A percentile compares a stretch with the other conserved stretches of the same genome.
Evolutionary conservation across 2,888 invertebrate species (phyloP).

Genomic region (Labia minor): DNA sequence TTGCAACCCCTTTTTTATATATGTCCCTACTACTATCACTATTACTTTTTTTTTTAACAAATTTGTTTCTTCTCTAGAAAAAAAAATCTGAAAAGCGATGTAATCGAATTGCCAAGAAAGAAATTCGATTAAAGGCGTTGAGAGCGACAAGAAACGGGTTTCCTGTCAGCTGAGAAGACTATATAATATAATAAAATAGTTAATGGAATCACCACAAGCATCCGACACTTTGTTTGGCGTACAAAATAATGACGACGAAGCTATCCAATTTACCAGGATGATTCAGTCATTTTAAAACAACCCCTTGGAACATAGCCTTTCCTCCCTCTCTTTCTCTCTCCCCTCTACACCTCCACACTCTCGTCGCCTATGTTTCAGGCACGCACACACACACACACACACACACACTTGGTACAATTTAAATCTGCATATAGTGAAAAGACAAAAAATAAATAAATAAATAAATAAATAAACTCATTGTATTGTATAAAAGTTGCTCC

Average conservation of each 20-base stretch:
- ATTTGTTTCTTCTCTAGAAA: not conserved
- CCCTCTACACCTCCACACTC: no score
- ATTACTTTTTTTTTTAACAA: not conserved
- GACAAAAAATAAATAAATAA: not conserved
- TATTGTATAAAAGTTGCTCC: slow-evolving; percentile 2
- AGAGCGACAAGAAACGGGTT: not conserved
- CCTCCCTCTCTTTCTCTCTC: not conserved
- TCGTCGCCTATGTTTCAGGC: no score
- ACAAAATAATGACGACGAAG: slow-evolving; percentile 7
- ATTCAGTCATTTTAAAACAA: slow-evolving; percentile 5
- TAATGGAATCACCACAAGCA: slow-evolving; percentile 2
- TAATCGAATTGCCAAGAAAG: not conserved
- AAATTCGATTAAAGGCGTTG: not conserved
- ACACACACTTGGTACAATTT: not conserved
- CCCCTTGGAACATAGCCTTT: no score
- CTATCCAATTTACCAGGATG: slow-evolving; percentile 8
- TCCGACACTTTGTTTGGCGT: slow-evolving; percentile 3
- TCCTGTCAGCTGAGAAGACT: not conserved
- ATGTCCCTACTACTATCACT: not conserved
- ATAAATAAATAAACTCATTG: slow-evolving; percentile 3
- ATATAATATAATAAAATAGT: slow-evolving; percentile 3
- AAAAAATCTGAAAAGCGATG: not conserved
- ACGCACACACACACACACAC: not conserved
- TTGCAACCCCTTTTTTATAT: no score
- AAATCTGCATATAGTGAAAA: slow-evolving; percentile 13